Conservation (phyloP, 2,113 vertebrate genomes). For the Barbus barbus region DNA sequence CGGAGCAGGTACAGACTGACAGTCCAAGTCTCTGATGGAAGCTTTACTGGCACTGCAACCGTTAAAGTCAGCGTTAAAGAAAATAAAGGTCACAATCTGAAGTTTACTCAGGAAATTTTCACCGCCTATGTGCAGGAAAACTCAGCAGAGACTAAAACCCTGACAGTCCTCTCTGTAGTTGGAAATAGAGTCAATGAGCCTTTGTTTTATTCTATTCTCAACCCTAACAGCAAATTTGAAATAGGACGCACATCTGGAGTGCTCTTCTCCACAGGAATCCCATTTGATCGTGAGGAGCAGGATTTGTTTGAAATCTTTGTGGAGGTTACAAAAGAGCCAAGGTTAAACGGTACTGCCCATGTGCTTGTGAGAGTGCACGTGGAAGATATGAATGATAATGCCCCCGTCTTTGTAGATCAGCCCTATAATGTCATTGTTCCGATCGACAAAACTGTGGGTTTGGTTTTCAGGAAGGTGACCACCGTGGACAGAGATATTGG, state of each 20-base stretch:
- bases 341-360: slow-evolving; percentile 72
- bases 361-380: slow-evolving; percentile 77
- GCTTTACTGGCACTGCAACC: slow-evolving; percentile 74
- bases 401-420: slow-evolving; percentile 80
- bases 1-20: slow-evolving; percentile 81
- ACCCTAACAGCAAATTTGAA: slow-evolving; percentile 81
- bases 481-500: slow-evolving; percentile 80
- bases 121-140: slow-evolving; percentile 79
- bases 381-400: slow-evolving; percentile 83
- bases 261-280: slow-evolving; percentile 80
- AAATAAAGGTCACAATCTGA: slow-evolving; percentile 76
- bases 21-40: slow-evolving; percentile 80
- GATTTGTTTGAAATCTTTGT: slow-evolving; percentile 79
- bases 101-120: slow-evolving; percentile 79
- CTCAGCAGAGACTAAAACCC: slow-evolving; percentile 73
- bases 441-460: slow-evolving; percentile 74
- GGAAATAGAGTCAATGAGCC: slow-evolving; percentile 83
- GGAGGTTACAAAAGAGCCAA: slow-evolving; percentile 77
- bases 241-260: slow-evolving; percentile 83
- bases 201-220: slow-evolving; percentile 82
- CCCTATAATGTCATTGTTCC: slow-evolving; percentile 80
- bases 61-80: slow-evolving; percentile 82
- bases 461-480: slow-evolving; percentile 73
- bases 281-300: slow-evolving; percentile 82
- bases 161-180: slow-evolving; percentile 75